A percentile compares a stretch with the other conserved stretches of the same genome.
Evolutionary conservation across 2,113 vertebrate genomes (phyloP).

Genomic region (Bubalus kerabau): DNA sequence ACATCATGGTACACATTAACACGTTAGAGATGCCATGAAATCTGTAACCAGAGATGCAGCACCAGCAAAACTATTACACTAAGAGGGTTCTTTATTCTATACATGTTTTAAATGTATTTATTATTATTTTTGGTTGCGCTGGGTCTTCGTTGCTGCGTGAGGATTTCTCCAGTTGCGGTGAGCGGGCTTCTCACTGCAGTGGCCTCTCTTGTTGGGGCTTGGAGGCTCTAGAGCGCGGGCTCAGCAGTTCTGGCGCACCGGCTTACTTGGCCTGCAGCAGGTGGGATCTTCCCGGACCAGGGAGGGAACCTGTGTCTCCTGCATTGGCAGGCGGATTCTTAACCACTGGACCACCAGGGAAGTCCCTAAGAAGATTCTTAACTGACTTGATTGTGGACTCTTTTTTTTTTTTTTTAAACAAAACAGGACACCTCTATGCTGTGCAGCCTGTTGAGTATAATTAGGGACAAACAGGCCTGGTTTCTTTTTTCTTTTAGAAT

Average conservation of each 20-base stretch:
- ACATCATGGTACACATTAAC: background rate
- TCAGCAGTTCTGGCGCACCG: background rate
- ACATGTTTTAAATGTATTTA: background rate
- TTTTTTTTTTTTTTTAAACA: background rate
- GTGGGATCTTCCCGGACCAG: background rate
- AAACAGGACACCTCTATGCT: background rate
- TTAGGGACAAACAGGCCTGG: background rate
- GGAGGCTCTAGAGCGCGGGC: too few relatives aligned
- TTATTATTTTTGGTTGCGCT: background rate
- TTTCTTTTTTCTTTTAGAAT: background rate
- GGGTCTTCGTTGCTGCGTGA: background rate
- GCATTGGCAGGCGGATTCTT: background rate
- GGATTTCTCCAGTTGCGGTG: background rate
- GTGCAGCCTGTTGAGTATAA: background rate
- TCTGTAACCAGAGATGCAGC: background rate
- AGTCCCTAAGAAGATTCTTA: background rate
- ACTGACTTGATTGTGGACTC: background rate
- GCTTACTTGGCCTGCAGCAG: background rate
- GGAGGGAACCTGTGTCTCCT: background rate
- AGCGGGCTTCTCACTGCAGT: background rate
- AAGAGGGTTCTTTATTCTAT: background rate
- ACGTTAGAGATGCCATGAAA: background rate
- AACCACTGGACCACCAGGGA: background rate
- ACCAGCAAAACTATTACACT: background rate
- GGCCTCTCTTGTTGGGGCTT: background rate